Evolutionary conservation across 2,113 vertebrate species (phyloP).

Genomic region (Balaenoptera acutorostrata): DNA sequence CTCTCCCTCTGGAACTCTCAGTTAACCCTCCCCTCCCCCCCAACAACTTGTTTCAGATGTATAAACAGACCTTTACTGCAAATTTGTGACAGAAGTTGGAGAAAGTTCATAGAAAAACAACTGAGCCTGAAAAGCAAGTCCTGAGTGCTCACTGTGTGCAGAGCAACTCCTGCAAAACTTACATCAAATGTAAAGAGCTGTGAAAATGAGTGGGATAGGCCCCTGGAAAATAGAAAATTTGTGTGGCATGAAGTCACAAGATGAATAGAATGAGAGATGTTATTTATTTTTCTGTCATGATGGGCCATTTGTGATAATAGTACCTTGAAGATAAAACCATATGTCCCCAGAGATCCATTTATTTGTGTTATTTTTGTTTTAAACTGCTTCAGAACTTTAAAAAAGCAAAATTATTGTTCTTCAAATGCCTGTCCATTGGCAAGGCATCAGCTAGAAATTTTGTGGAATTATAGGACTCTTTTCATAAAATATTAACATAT

Average conservation of each 20-base stretch:
- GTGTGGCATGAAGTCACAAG: background rate
- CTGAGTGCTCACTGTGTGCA: fast-evolving
- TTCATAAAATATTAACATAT: background rate
- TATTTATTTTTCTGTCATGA: background rate
- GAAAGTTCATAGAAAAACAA: background rate
- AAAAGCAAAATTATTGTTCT: background rate
- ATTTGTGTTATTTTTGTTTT: background rate
- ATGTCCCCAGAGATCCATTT: background rate
- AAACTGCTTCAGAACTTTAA: background rate
- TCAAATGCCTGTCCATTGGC: background rate
- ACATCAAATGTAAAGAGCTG: background rate
- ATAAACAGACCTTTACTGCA: background rate
- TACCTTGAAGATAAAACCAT: background rate
- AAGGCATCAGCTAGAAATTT: background rate
- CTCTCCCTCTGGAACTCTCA: background rate
- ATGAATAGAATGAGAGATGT: background rate
- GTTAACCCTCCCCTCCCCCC: too few relatives aligned
- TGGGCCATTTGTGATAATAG: background rate
- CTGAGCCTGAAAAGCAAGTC: background rate
- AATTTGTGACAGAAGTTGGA: background rate
- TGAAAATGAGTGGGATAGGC: background rate
- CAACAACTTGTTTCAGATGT: background rate
- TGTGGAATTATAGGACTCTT: background rate
- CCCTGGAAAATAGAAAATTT: background rate
- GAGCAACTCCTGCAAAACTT: background rate